Conservation (phyloP, 2,797 vertebrate species). For the Melopsittacus undulatus region DNA sequence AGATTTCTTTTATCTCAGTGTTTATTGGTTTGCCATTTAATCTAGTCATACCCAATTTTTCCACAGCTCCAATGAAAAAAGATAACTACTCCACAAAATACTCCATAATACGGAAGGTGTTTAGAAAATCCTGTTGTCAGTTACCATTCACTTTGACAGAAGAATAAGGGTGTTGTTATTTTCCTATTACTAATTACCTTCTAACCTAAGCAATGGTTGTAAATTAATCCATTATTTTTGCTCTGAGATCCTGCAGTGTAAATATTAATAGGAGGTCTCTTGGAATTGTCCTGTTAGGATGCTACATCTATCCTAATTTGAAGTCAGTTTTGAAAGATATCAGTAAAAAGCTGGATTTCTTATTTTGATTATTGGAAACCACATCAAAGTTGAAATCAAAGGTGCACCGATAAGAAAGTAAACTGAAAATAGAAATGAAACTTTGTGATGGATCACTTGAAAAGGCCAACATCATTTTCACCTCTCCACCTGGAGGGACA, state of each 20-base stretch:
- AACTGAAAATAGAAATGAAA: slow-evolving; percentile 24
- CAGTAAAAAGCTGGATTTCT: slow-evolving; percentile 15
- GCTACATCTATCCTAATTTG: neutral
- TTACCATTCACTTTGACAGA: neutral
- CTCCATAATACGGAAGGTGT: neutral
- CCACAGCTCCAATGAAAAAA: neutral
- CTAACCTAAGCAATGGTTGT: neutral
- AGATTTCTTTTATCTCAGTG: neutral
- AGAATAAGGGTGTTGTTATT: neutral
- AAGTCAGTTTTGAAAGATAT: neutral
- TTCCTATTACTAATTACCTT: neutral
- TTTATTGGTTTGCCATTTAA: neutral
- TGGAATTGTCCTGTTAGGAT: neutral
- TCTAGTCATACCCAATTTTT: neutral
- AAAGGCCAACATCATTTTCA: slow-evolving; percentile 34
- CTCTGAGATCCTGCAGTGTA: neutral
- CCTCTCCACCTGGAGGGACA: slow-evolving; percentile 5
- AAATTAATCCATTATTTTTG: neutral
- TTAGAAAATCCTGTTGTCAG: neutral
- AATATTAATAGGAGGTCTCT: neutral
- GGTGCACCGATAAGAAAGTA: neutral
- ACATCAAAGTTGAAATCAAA: slow-evolving; percentile 46
- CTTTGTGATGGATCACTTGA: slow-evolving; percentile 53
- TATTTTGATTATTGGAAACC: slow-evolving; percentile 28
- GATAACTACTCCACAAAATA: neutral